Conservation (phyloP, 2,797 vertebrate species). For the Oceanodroma leucorhoa region DNA sequence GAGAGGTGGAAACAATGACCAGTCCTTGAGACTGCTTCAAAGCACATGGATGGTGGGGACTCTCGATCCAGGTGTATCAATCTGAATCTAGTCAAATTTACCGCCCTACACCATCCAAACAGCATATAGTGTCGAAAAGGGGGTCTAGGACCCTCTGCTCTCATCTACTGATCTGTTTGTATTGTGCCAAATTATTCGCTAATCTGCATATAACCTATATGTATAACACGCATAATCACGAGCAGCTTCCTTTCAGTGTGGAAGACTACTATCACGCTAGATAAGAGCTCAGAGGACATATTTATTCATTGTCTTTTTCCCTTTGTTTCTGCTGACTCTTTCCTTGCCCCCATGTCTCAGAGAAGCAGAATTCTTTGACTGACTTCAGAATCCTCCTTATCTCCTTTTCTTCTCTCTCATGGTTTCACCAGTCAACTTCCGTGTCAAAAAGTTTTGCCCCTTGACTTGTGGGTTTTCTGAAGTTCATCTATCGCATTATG, state of each 20-base stretch:
- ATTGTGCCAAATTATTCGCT: not conserved
- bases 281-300: not conserved
- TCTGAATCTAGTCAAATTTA: not conserved
- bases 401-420: not conserved
- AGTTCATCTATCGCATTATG: fast-evolving
- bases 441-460: not conserved
- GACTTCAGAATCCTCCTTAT: not conserved
- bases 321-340: not conserved
- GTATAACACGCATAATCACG: not conserved
- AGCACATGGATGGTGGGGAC: not conserved
- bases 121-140: fast-evolving
- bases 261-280: not conserved
- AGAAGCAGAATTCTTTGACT: not conserved
- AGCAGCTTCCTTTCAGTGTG: not conserved
- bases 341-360: not conserved
- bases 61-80: not conserved
- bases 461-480: not conserved
- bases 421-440: not conserved
- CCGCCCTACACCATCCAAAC: no score
- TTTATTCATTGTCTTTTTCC: not conserved
- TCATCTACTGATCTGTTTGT: not conserved
- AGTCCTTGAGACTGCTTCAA: not conserved
- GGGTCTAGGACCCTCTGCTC: not conserved
- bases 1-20: not conserved
- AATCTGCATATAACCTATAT: not conserved